phyloP scores from a whole-genome alignment of 2,888 invertebrate species.

The Pammene aurita region DNA sequence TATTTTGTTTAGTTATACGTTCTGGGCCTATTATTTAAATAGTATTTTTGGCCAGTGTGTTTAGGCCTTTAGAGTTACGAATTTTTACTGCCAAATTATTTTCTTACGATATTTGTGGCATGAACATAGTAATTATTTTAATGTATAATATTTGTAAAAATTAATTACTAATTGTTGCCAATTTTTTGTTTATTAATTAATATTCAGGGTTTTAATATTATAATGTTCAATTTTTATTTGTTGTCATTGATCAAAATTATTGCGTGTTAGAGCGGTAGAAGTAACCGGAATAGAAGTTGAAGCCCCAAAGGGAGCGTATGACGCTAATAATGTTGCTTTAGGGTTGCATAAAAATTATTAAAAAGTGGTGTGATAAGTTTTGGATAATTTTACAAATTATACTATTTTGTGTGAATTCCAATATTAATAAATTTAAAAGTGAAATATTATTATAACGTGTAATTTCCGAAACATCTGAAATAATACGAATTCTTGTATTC shows the following conservation, averaged over 20 bases:
- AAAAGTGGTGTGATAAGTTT: slow-evolving; percentile 83
- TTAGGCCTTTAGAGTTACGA: slow-evolving; percentile 82
- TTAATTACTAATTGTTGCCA: slow-evolving; percentile 83
- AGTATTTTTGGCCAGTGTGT: slow-evolving; percentile 81
- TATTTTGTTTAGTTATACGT: slow-evolving; percentile 80
- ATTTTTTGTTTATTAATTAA: slow-evolving; percentile 74
- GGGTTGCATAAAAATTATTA: slow-evolving; percentile 80
- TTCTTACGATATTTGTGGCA: slow-evolving; percentile 83
- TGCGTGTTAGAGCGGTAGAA: slow-evolving; percentile 81
- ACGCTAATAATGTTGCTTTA: slow-evolving; percentile 82
- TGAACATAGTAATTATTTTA: slow-evolving; percentile 83
- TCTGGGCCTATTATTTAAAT: slow-evolving; percentile 79
- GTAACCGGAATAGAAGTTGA: slow-evolving; percentile 80
- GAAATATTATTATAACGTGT: slow-evolving; percentile 64
- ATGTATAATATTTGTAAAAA: slow-evolving; percentile 79
- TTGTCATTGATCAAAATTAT: slow-evolving; percentile 83
- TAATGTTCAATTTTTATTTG: slow-evolving; percentile 80
- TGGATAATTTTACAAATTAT: slow-evolving; percentile 84
- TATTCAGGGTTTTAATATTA: slow-evolving; percentile 82
- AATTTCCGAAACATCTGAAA: slow-evolving; percentile 64
- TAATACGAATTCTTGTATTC: slow-evolving; percentile 57
- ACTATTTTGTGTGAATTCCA: slow-evolving; percentile 82
- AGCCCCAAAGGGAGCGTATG: slow-evolving; percentile 83
- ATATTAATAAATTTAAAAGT: slow-evolving; percentile 75
- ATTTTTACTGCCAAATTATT: slow-evolving; percentile 84